A percentile compares a stretch with the other conserved stretches of the same genome.
phyloP scores from a whole-genome alignment of 2,113 vertebrate genomes.

The Siniperca chuatsi region DNA sequence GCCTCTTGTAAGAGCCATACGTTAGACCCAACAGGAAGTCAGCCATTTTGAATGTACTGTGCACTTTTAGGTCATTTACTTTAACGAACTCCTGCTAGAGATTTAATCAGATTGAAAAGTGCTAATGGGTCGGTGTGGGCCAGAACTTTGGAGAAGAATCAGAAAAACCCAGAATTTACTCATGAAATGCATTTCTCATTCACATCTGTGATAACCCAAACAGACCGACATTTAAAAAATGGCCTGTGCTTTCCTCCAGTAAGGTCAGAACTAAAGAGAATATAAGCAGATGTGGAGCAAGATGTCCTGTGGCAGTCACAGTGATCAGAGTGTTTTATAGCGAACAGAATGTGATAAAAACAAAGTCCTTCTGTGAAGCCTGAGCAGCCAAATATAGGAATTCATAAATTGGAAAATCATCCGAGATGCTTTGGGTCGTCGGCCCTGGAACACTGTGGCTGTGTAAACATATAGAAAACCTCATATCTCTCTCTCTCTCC shows the following conservation, averaged over 20 bases:
- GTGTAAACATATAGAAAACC: constrained; percentile 34
- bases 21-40: too few species aligned
- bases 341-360: constrained; percentile 35
- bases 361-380: constrained; percentile 25
- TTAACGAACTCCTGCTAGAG: too few species aligned
- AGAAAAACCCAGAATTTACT: not conserved
- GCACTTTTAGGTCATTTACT: too few species aligned
- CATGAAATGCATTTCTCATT: not conserved
- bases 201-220: constrained; percentile 3
- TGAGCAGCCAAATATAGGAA: constrained; percentile 45
- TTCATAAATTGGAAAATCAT: constrained; percentile 48
- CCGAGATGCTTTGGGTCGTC: not conserved
- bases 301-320: constrained; percentile 16
- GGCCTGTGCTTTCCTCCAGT: not conserved
- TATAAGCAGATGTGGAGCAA: not conserved
- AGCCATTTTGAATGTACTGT: too few species aligned
- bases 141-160: not conserved
- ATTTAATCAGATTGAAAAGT: too few species aligned
- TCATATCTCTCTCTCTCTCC: not conserved
- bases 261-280: constrained; percentile 12
- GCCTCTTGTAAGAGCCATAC: too few species aligned
- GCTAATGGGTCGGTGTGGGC: too few species aligned
- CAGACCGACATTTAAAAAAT: constrained; percentile 21
- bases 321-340: constrained; percentile 29
- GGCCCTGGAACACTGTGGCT: constrained; percentile 9